Evolutionary conservation across 2,797 vertebrate species (phyloP).

Genomic region (Gymnothorax reevesii): DNA sequence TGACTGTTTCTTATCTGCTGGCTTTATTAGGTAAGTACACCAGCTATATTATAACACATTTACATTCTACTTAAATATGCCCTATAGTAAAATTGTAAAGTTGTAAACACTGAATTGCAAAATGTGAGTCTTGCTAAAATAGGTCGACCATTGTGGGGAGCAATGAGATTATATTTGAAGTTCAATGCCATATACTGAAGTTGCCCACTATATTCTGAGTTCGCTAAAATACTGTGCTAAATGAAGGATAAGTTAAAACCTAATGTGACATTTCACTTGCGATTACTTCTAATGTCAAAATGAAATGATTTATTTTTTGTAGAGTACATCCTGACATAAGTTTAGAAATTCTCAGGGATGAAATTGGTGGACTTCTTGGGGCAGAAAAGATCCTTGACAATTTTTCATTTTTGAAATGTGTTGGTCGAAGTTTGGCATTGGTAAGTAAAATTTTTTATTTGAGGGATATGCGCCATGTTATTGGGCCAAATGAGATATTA

Average conservation of each 20-base stretch:
- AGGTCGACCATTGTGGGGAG: too few relatives aligned
- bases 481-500: slow-evolving; percentile 27
- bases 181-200: background rate
- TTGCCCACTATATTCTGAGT: background rate
- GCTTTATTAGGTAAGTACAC: slow-evolving; percentile 85
- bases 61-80: background rate
- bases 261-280: background rate
- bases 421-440: slow-evolving; percentile 88
- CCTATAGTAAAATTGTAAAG: background rate
- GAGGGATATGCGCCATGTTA: slow-evolving; percentile 31
- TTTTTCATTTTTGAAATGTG: slow-evolving; percentile 88
- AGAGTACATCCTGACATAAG: slow-evolving; percentile 85
- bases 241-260: background rate
- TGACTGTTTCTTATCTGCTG: slow-evolving; percentile 84
- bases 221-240: background rate
- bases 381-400: slow-evolving; percentile 71
- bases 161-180: background rate
- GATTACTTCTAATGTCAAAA: background rate
- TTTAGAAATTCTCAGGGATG: slow-evolving; percentile 75
- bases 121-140: background rate
- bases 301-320: slow-evolving; percentile 49
- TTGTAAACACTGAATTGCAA: background rate
- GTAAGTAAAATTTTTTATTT: slow-evolving; percentile 68
- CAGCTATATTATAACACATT: background rate
- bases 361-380: slow-evolving; percentile 76